Base-by-base conservation (phyloP, 1,140 invertebrate genomes). In the Plectus sambesii region DNA sequence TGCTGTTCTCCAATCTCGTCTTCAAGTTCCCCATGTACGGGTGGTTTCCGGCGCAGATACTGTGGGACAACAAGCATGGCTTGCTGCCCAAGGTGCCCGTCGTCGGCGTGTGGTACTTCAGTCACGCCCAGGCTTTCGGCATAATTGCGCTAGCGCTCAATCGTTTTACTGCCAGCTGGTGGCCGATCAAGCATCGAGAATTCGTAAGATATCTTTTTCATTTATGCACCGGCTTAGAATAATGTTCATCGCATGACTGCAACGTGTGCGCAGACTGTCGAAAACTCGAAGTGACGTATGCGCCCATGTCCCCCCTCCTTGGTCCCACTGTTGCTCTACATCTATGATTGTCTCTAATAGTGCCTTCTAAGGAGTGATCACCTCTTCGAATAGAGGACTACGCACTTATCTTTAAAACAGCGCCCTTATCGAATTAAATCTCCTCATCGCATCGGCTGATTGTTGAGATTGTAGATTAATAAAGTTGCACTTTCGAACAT, bases 11-110 rank as follows among this genome's bases (percentile, higher is more conserved):
- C n/a, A 54, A 46, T 5, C 20, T 57, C 4, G 49, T 53, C 40
- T 57, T 55, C 42, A 57, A 57, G 47, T 55, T 57, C 22, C 55
- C 55, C 19, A 45, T 51, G 9, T 57, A 43, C 26, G 51, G 55
- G 30, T 29, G 54, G 37, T 43, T 56, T 42, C 51, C 55, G 8
- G 20, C 42, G 5, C 42, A 49, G 23, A 45, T 55, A 23, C 36
- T 49, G 19, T 22, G 25, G 26, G 55, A 55, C 12, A 42, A 33
- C 15, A 42, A 51, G 20, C n/a, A n/a, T n/a, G n/a, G n/a, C n/a
- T 41, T 44, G 19, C 52, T 48, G 53, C 47, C 49, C 2, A 43
- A 48, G 6, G 35, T 57, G 3, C 55, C 52, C 12, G 29, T 57
- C 2, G 35, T 50, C 20, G 52, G 47, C 22, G 42, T 57, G 22